Base-by-base conservation (phyloP, 2,797 vertebrate species). In the Chaunax sp. region DNA sequence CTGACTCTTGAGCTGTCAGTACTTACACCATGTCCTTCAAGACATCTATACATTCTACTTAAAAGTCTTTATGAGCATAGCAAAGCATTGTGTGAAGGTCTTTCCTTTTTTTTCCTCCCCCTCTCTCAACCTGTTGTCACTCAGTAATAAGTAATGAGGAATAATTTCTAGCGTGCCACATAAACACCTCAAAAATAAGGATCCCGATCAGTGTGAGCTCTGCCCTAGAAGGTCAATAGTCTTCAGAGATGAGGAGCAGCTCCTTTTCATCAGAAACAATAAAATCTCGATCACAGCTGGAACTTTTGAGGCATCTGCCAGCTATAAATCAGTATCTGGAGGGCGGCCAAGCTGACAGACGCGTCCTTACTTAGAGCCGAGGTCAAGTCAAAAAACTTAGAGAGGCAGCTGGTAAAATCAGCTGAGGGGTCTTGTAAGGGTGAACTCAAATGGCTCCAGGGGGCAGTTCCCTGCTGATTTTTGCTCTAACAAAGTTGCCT, bases 301-400 rank as follows among this genome's bases (percentile, higher is more conserved):
- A 84, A 19, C 44, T 71, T 72, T 57, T 3, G 23, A 75, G 75
- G 69, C 76, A 16, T 74, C 69, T 77, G 68, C 57, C 76, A 72
- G 63, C 79, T 51, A 45, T 62, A 81, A 41, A 38, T 71, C 51
- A 18, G 67, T 59, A 46, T 70, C 73, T 88, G 86, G 72, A 79
- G 59, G 54, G 60, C 60, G 62, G 80, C 79, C 84, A 81, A 19
- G 64, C 49, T 4, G 61, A 72, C 75, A 65, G 81, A 72, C 16
- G 56, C 44, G 54, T n/a, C 18, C 23, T 22, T 30, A 15, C 20
- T 7, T 25, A 19, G 9, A 69, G 79, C 68, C 78, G 80, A 89
- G 79, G 84, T 85, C 80, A 69, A 73, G 66, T 63, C 28, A 30
- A 33, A 75, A 64, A 59, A 23, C 22, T 64, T 15, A 1, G 40